A percentile compares a stretch with the other conserved stretches of the same genome.
phyloP scores from a whole-genome alignment of 2,888 invertebrate genomes.

The Tachina fera region DNA sequence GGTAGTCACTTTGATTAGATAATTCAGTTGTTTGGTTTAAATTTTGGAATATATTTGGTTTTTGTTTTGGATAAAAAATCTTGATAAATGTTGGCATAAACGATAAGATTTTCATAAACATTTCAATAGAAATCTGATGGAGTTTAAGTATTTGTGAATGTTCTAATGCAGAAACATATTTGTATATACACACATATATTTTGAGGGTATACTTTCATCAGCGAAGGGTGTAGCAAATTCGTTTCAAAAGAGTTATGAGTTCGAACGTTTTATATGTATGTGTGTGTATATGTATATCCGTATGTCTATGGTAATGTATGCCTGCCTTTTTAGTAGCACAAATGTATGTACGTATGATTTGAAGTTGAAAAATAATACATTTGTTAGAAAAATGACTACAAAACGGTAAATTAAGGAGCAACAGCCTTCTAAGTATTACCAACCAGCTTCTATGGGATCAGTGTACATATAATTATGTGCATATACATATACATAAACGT shows the following conservation, averaged over 20 bases:
- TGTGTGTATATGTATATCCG: too few relatives aligned
- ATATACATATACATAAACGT: not conserved
- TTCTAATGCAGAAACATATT: too few relatives aligned
- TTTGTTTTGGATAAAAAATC: too few relatives aligned
- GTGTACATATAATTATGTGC: not conserved
- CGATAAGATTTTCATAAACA: too few relatives aligned
- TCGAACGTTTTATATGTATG: not conserved
- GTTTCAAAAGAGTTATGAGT: not conserved
- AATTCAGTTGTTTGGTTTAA: too few relatives aligned
- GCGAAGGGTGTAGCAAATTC: constrained; percentile 1
- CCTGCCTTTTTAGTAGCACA: not conserved
- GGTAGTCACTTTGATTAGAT: too few relatives aligned
- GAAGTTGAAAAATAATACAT: constrained; percentile 40
- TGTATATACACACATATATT: too few relatives aligned
- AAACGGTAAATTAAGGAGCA: constrained; percentile 63
- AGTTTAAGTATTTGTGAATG: too few relatives aligned
- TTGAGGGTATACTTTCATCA: too few relatives aligned
- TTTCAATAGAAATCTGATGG: too few relatives aligned
- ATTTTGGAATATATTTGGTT: too few relatives aligned
- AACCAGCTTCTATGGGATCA: not conserved
- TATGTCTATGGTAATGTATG: not conserved
- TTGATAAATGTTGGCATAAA: too few relatives aligned
- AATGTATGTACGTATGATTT: constrained; percentile 6
- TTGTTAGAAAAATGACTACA: constrained; percentile 52
- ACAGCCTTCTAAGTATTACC: constrained; percentile 65